Evolutionary conservation across 2,888 invertebrate species (phyloP).

Genomic region (Atethmia centrago): DNA sequence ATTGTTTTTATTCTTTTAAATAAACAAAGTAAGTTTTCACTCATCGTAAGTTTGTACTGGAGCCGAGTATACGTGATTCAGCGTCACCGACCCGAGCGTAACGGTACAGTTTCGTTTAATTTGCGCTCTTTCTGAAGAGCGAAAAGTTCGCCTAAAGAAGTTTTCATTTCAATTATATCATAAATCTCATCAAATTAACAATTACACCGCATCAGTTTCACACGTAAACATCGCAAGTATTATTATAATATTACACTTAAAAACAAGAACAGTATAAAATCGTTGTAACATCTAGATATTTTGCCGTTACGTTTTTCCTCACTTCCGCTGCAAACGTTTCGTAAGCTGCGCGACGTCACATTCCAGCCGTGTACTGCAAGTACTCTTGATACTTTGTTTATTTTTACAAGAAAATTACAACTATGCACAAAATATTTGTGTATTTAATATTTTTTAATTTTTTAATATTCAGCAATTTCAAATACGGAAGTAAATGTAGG

Average conservation of each 20-base stretch:
- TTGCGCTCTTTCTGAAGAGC: too few species aligned
- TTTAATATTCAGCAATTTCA: neutral
- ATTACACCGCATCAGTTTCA: neutral
- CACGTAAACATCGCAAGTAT: neutral
- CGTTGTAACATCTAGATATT: slow-evolving; percentile 8
- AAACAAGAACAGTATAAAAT: slow-evolving; percentile 4
- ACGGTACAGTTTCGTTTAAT: too few species aligned
- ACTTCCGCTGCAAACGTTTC: slow-evolving; percentile 79
- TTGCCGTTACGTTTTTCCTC: slow-evolving; percentile 65
- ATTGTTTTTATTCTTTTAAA: neutral
- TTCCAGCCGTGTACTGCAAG: slow-evolving; percentile 77
- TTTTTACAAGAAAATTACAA: slow-evolving; percentile 10
- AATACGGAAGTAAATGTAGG: too few species aligned
- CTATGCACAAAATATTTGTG: neutral
- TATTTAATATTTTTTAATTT: too few species aligned
- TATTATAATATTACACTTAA: neutral
- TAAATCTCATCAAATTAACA: neutral
- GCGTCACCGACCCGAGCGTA: too few species aligned
- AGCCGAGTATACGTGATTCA: neutral
- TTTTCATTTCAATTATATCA: neutral
- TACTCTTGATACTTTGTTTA: slow-evolving; percentile 76
- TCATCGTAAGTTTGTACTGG: too few species aligned
- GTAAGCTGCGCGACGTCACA: slow-evolving; percentile 88
- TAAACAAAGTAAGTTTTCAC: too few species aligned
- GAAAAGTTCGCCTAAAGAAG: neutral